Evolutionary conservation across 2,888 invertebrate genomes (phyloP).

Genomic region (Osmoderma eremita): DNA sequence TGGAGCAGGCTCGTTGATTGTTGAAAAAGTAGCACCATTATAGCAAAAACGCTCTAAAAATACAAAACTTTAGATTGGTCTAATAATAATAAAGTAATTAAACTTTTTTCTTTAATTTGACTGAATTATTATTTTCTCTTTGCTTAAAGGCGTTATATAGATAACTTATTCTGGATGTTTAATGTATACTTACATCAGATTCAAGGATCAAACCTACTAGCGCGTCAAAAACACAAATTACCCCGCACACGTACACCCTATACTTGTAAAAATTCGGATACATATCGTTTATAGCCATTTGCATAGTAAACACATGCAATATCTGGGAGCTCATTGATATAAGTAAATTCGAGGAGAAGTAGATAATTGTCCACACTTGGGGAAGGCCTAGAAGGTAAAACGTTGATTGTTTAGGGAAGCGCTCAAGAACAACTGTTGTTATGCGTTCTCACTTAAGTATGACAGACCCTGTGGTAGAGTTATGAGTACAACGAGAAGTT

Average conservation of each 20-base stretch:
- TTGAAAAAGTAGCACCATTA: constrained; percentile 13
- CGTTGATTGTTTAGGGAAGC: neutral
- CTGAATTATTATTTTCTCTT: too few species aligned
- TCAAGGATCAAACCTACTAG: constrained; percentile 31
- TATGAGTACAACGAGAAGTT: constrained; percentile 19
- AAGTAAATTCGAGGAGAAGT: constrained; percentile 38
- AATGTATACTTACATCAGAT: constrained; percentile 40
- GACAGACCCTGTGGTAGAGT: constrained; percentile 33
- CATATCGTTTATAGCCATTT: constrained; percentile 42
- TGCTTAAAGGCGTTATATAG: neutral
- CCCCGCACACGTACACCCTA: constrained; percentile 38
- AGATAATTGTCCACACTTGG: constrained; percentile 43
- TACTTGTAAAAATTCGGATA: constrained; percentile 39
- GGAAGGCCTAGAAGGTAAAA: constrained; percentile 35
- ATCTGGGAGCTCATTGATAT: constrained; percentile 39
- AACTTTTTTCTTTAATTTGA: too few species aligned
- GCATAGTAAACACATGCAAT: constrained; percentile 38
- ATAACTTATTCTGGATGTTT: too few species aligned
- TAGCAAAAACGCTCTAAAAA: constrained; percentile 35
- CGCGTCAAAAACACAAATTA: constrained; percentile 36
- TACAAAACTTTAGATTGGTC: neutral
- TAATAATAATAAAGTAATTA: too few species aligned
- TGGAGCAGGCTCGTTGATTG: constrained; percentile 2
- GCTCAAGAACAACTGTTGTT: neutral
- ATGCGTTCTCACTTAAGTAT: constrained; percentile 23